These are phyloP conservation scores for Drosophila tripunctata DNA, from an alignment of 2,888 invertebrate species.

Conservation along the genomic window DNA sequence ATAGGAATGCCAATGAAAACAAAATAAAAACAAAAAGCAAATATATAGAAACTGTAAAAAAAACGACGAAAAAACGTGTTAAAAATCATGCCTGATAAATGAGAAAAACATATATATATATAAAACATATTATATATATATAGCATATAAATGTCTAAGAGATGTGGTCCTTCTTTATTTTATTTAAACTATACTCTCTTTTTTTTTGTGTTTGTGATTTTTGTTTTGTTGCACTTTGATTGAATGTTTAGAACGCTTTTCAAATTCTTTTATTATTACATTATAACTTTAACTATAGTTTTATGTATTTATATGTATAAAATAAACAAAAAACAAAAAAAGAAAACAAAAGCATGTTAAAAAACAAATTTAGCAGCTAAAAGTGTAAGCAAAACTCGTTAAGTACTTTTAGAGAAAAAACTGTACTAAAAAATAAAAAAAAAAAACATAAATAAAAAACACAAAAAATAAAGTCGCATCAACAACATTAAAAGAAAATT, in stretches of 20 bases:
- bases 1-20: slow-evolving; percentile 64
- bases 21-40: slow-evolving; percentile 16
- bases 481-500: slow-evolving; percentile 41
- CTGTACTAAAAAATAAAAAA: slow-evolving; percentile 56
- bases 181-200: slow-evolving; percentile 8
- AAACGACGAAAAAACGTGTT: slow-evolving; percentile 49
- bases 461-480: slow-evolving; percentile 56
- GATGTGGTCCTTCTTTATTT: slow-evolving; percentile 34
- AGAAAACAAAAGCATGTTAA: slow-evolving; percentile 65
- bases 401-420: slow-evolving; percentile 75
- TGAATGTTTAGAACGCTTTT: slow-evolving; percentile 67
- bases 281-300: slow-evolving; percentile 68
- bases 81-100: slow-evolving; percentile 58
- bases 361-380: slow-evolving; percentile 62
- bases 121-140: slow-evolving; percentile 25
- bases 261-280: slow-evolving; percentile 56
- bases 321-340: slow-evolving; percentile 12
- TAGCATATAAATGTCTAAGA: slow-evolving; percentile 26
- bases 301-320: slow-evolving; percentile 77
- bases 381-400: slow-evolving; percentile 72
- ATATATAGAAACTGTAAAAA: slow-evolving; percentile 42
- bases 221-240: slow-evolving; percentile 62
- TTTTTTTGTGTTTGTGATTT: slow-evolving; percentile 43
- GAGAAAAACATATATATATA: slow-evolving; percentile 26
- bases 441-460: too few species aligned